These are phyloP conservation scores for Steinernema scapterisci DNA, from an alignment of 2,888 invertebrate genomes.

Conservation along the genomic window DNA sequence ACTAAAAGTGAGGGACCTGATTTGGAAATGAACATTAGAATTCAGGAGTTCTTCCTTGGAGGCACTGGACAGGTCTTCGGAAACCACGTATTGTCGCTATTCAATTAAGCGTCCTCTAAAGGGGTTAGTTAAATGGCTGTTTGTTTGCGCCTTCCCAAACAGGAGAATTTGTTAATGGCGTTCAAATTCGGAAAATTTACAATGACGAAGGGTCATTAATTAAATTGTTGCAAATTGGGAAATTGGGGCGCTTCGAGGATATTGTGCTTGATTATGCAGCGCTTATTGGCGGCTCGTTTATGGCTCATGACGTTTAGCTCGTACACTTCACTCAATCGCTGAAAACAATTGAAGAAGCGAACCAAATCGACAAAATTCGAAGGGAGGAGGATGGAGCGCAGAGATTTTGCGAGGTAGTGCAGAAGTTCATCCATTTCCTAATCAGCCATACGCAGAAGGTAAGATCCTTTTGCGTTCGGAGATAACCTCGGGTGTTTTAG, in stretches of 20 bases:
- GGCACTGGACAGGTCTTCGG: too few species aligned
- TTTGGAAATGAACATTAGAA: too few species aligned
- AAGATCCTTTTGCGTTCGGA: neutral
- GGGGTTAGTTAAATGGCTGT: too few species aligned
- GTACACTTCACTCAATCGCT: neutral
- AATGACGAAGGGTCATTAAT: too few species aligned
- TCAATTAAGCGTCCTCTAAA: too few species aligned
- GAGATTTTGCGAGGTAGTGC: neutral
- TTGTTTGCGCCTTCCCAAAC: too few species aligned
- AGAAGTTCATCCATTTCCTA: slow-evolving; percentile 10
- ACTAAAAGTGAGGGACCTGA: neutral
- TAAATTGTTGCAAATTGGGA: too few species aligned
- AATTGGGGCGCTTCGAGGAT: neutral
- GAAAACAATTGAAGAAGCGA: slow-evolving; percentile 7
- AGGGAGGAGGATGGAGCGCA: neutral
- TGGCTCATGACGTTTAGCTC: neutral
- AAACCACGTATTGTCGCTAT: too few species aligned
- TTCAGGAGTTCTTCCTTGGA: too few species aligned
- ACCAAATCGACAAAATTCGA: neutral
- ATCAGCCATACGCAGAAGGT: neutral
- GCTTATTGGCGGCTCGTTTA: neutral
- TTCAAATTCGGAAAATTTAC: too few species aligned
- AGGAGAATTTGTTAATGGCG: too few species aligned
- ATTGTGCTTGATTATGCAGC: neutral
- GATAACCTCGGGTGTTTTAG: too few species aligned